phyloP scores from a whole-genome alignment of 2,113 vertebrate species.

The Notothenia coriiceps region DNA sequence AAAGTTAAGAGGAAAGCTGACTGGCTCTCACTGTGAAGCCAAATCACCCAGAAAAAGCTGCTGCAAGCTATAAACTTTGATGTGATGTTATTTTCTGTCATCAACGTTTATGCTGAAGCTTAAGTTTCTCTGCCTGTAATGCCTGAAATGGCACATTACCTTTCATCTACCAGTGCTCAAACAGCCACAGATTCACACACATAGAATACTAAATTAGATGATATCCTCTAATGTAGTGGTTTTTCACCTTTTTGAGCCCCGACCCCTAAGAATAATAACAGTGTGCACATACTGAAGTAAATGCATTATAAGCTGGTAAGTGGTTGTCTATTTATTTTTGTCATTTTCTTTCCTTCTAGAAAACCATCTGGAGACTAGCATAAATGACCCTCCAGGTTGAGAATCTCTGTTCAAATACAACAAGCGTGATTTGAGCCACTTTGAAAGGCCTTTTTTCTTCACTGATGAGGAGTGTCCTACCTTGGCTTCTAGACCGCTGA shows the following conservation, averaged over 20 bases:
- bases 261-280: too few relatives aligned
- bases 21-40: background rate
- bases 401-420: too few relatives aligned
- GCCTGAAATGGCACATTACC: slow-evolving; percentile 12
- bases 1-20: slow-evolving; percentile 14
- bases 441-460: background rate
- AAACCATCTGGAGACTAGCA: too few relatives aligned
- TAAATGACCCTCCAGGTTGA: too few relatives aligned
- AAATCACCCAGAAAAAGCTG: slow-evolving; percentile 18
- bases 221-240: background rate
- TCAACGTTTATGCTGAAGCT: slow-evolving; percentile 30
- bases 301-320: too few relatives aligned
- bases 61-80: slow-evolving; percentile 33
- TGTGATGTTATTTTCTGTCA: slow-evolving; percentile 10
- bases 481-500: slow-evolving; percentile 77
- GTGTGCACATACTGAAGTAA: too few relatives aligned
- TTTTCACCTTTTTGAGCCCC: too few relatives aligned
- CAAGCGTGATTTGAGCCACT: background rate
- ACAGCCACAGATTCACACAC: slow-evolving; percentile 11
- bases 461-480: slow-evolving; percentile 67
- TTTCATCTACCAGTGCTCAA: slow-evolving; percentile 1
- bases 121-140: slow-evolving; percentile 1
- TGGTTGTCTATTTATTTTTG: too few relatives aligned
- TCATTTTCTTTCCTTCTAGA: too few relatives aligned
- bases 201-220: background rate